Evolutionary conservation across 2,113 vertebrate genomes (phyloP).

Genomic region (Labrus mixtus): DNA sequence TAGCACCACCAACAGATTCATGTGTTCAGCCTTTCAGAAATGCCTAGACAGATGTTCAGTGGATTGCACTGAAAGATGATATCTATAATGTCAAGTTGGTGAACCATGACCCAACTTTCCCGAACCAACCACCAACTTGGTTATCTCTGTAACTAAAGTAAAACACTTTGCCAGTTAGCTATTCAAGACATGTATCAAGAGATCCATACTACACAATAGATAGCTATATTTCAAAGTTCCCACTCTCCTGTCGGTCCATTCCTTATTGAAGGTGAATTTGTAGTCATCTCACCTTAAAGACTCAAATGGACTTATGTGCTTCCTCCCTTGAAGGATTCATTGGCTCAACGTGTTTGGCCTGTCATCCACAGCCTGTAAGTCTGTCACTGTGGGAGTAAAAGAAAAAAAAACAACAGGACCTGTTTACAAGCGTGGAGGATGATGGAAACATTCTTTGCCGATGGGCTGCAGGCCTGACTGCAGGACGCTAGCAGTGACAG

Average conservation of each 20-base stretch:
- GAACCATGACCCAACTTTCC: too few species aligned
- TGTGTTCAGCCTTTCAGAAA: too few species aligned
- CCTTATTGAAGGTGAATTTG: neutral
- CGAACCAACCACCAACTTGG: too few species aligned
- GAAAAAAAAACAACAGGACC: conserved; percentile 22
- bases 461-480: conserved; percentile 17
- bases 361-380: conserved; percentile 38
- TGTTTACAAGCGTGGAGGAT: conserved; percentile 35
- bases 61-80: too few species aligned
- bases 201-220: too few species aligned
- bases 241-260: neutral
- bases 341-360: conserved; percentile 20
- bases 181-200: too few species aligned
- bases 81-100: too few species aligned
- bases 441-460: conserved; percentile 44
- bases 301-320: neutral
- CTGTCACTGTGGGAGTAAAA: conserved; percentile 8
- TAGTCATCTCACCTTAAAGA: neutral
- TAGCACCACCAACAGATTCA: too few species aligned
- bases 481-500: conserved; percentile 17
- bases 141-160: too few species aligned
- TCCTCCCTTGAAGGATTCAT: conserved; percentile 36
- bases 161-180: too few species aligned
- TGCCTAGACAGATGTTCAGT: too few species aligned
- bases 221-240: neutral